Conservation (phyloP, 2,797 vertebrate species). For the Eulemur albifrons region DNA sequence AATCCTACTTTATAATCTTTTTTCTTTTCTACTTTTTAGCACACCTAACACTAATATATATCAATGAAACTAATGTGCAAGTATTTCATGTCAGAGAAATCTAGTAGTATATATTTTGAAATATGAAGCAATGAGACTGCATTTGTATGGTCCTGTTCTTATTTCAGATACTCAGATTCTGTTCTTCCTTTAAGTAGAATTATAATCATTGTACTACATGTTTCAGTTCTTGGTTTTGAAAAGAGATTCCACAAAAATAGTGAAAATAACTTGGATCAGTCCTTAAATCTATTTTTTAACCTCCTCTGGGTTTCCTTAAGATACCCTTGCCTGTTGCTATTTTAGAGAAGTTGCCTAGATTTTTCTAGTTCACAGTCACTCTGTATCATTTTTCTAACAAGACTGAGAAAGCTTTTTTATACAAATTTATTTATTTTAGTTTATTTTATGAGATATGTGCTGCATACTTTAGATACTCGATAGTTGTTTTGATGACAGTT, state of each 20-base stretch:
- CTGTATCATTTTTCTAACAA: constrained; percentile 38
- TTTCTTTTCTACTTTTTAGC: background rate
- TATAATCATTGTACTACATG: background rate
- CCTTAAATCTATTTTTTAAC: constrained; percentile 41
- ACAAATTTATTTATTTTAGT: constrained; percentile 18
- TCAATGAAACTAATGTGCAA: background rate
- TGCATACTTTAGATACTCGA: background rate
- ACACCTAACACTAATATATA: background rate
- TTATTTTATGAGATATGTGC: constrained; percentile 36
- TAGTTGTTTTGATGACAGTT: background rate
- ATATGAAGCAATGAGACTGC: background rate
- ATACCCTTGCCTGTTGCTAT: constrained; percentile 20
- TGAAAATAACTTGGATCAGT: constrained; percentile 39
- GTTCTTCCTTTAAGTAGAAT: constrained; percentile 23
- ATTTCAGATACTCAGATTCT: constrained; percentile 11
- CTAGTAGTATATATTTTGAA: background rate
- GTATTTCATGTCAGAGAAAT: background rate
- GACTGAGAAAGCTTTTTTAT: background rate
- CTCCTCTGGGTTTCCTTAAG: constrained; percentile 7
- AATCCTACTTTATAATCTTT: background rate
- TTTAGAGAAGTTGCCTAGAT: constrained; percentile 42
- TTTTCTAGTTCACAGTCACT: constrained; percentile 43
- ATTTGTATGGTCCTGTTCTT: background rate
- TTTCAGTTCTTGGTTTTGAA: constrained; percentile 24
- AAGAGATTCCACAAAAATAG: constrained; percentile 16